Percentiles rank a stretch among this genome's conserved stretches.
Conservation (phyloP, 2,113 vertebrate species). For the Apaloderma vittatum region DNA sequence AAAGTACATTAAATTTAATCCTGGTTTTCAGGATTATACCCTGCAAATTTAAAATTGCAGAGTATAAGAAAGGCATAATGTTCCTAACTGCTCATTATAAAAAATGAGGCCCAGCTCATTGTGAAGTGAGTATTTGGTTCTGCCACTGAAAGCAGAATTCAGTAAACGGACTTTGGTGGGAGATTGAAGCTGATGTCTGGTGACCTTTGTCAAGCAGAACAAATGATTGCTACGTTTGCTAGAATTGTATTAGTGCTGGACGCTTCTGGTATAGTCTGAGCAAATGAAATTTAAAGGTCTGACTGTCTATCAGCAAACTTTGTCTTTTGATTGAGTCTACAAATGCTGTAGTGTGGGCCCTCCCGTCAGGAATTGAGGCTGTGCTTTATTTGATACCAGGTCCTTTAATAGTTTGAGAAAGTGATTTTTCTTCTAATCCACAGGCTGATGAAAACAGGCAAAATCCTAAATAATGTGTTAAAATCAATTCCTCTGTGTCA, state of each 20-base stretch:
- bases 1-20: constrained; percentile 40
- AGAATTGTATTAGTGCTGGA: constrained; percentile 25
- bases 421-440: not conserved
- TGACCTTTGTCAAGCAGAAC: constrained; percentile 54
- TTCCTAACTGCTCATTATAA: not conserved
- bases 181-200: constrained; percentile 17
- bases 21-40: constrained; percentile 51
- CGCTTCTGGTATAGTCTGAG: constrained; percentile 40
- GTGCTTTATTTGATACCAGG: constrained; percentile 3
- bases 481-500: not conserved
- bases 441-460: not conserved
- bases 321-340: constrained; percentile 12
- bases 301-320: constrained; percentile 16
- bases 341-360: not conserved
- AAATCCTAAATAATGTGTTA: not conserved
- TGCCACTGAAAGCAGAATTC: constrained; percentile 28
- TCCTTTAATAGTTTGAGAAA: not conserved
- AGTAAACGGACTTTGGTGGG: not conserved
- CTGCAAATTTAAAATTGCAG: constrained; percentile 27
- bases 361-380: not conserved
- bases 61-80: not conserved
- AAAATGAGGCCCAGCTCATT: not conserved
- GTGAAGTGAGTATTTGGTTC: not conserved
- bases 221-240: constrained; percentile 43
- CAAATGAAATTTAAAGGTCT: constrained; percentile 33